Evolutionary conservation across 2,888 invertebrate species (phyloP).

Genomic region (Hypomecis punctinalis): DNA sequence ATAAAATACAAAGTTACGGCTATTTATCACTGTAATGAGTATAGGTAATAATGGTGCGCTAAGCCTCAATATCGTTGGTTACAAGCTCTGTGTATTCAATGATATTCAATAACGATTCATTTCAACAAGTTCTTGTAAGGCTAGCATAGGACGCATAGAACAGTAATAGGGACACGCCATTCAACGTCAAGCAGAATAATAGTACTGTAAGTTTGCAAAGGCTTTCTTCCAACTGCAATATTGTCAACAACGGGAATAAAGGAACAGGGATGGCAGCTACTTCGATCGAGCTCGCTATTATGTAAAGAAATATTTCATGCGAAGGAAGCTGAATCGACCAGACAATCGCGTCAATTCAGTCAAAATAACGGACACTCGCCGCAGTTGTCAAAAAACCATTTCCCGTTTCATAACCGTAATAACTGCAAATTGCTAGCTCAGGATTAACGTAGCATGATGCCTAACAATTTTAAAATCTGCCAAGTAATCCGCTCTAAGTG

Average conservation of each 20-base stretch:
- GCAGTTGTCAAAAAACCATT: constrained; percentile 1
- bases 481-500: constrained; percentile 4
- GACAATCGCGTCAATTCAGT: constrained; percentile 40
- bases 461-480: constrained; percentile 5
- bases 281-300: constrained; percentile 47
- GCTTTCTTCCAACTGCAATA: constrained; percentile 19
- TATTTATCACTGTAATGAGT: too few relatives aligned
- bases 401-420: constrained; percentile 5
- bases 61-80: not conserved
- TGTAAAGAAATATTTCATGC: constrained; percentile 50
- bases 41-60: not conserved
- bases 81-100: not conserved
- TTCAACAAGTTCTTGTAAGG: constrained; percentile 48
- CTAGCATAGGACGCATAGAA: constrained; percentile 27
- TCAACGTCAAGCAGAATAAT: constrained; percentile 64
- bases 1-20: too few relatives aligned
- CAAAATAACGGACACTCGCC: constrained; percentile 6
- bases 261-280: constrained; percentile 41
- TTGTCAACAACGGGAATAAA: constrained; percentile 41
- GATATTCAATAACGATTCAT: constrained; percentile 42
- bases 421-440: constrained; percentile 1
- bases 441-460: not conserved
- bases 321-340: constrained; percentile 41
- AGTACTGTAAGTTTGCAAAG: constrained; percentile 40
- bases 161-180: constrained; percentile 74